A percentile compares a stretch with the other conserved stretches of the same genome.
phyloP scores from a whole-genome alignment of 2,113 vertebrate species.

The Saguinus imperator region DNA sequence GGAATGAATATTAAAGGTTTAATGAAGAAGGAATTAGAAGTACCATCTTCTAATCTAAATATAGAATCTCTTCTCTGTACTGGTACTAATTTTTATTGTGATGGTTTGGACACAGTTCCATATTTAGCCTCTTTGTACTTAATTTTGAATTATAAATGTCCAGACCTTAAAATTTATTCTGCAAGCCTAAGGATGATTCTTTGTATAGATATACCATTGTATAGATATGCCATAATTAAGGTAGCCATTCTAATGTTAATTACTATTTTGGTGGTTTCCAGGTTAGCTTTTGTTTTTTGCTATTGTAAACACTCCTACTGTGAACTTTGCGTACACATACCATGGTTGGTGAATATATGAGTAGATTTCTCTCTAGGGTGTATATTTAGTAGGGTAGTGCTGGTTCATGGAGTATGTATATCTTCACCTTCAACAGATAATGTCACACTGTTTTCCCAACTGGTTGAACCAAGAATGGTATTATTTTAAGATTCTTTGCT shows the following conservation, averaged over 20 bases:
- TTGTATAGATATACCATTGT: not conserved
- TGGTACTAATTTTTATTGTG: not conserved
- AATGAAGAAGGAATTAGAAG: conserved; percentile 46
- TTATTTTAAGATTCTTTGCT: conserved; percentile 11
- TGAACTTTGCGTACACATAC: not conserved
- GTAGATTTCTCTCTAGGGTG: not conserved
- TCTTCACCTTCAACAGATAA: not conserved
- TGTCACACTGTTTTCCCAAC: not conserved
- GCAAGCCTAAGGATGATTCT: not conserved
- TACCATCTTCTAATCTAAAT: conserved; percentile 56
- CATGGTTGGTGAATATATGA: not conserved
- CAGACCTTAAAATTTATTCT: conserved; percentile 24
- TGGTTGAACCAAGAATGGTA: not conserved
- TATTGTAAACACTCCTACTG: not conserved
- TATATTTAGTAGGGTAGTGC: not conserved
- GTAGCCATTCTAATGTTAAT: not conserved
- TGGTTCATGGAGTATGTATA: not conserved
- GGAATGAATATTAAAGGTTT: conserved; percentile 24
- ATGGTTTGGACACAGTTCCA: not conserved
- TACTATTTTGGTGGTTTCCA: not conserved
- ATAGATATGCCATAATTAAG: not conserved
- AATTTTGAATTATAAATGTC: conserved; percentile 32
- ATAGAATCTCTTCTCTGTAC: not conserved
- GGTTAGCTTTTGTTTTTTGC: not conserved
- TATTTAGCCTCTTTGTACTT: conserved; percentile 16